Base-by-base conservation (phyloP, 2,797 vertebrate species). In the Oreochromis grahami region DNA sequence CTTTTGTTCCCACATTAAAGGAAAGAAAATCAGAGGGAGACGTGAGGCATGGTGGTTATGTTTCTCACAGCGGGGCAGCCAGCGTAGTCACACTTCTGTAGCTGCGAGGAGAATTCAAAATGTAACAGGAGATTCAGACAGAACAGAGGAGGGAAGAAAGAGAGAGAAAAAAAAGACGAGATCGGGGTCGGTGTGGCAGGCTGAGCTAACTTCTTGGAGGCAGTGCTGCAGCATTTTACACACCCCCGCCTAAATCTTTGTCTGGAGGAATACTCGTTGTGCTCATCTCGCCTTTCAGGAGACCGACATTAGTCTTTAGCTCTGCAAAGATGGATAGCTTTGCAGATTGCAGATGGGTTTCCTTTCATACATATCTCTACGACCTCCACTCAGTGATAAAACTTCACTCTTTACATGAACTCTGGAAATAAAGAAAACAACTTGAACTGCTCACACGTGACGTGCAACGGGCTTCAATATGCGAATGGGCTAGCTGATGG, bases 81-180 rank as follows among this genome's bases (percentile, higher is more conserved):
- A 26, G 26, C 24, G 74, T 56, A 63, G 87, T 89, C 80, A 68
- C 88, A 87, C 88, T 87, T 87, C 68, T 80, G 76, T 84, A 38
- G 84, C 86, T 86, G 83, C 4, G 32, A 85, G 88, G 83, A 80
- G 82, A 90, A 88, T 91, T 65, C 9, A n/a, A 85, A 89, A 86
- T 77, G 70, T 52, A 77, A 80, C 68, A 8, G 78, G 70, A 81
- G 78, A 90, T 82, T 82, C 53, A 86, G 52, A 88, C 8, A 41
- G 53, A 77, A 70, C 63, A 77, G 38, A 43, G 12, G 36, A 32
- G 26, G 63, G 76, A 29, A 51, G 5, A 32, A 15, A 32, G 15
- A 26, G 68, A 80, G 29, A 26, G 24, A 2, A 6, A 60, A 0
- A 60, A 55, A 65, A 58, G 56, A 77, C 13, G 2, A 48, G 79